Base-by-base conservation (phyloP, 2,113 vertebrate genomes). In the Micromys minutus region DNA sequence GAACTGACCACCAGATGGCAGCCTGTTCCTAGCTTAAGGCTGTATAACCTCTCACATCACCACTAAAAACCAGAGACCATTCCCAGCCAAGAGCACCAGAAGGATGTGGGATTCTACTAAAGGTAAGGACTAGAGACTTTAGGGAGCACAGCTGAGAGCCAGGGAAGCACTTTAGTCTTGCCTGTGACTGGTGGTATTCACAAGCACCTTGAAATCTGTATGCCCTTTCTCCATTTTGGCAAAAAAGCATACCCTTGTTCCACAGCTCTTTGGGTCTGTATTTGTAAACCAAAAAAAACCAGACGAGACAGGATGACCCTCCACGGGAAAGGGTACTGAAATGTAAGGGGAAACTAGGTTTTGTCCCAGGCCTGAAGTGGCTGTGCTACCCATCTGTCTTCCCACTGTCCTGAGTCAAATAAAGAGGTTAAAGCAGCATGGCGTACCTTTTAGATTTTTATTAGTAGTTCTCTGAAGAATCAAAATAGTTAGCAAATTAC, bases 401-500 rank as follows among this genome's bases (percentile, higher is more conserved):
- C n/a, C 39, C 16, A 34, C 6, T 4, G 4, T 36, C 17, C 47
- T 74, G 45, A 65, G 11, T 67, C 45, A 79, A 95, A 75, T 94
- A 97, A 96, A 96, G 89, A 96, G 96, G 95, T 94, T 87, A 96
- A 57, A 80, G 97, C 96, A 97, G 89, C 92, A 89, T 63, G 59
- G 91, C 13, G 17, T 89, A 71, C 21, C 96, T 96, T 98, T 97
- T 94, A 98, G 80, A 93, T 95, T 98, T 99, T 98, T 99, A 99
- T 99, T 99, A 98, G 94, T 97, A 98, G 95, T 97, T 98, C 87
- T 98, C 97, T 98, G 98, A 98, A 98, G 98, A 99, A 98, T 98
- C 98, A 98, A 98, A 99, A 97, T 98, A 98, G 98, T 98, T 98
- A 98, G 98, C 98, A 98, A 98, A 98, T 98, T 97, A 97, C 96